A percentile compares a stretch with the other conserved stretches of the same genome.
phyloP scores from a whole-genome alignment of 2,888 invertebrate species.

The Hecatera dysodea region DNA sequence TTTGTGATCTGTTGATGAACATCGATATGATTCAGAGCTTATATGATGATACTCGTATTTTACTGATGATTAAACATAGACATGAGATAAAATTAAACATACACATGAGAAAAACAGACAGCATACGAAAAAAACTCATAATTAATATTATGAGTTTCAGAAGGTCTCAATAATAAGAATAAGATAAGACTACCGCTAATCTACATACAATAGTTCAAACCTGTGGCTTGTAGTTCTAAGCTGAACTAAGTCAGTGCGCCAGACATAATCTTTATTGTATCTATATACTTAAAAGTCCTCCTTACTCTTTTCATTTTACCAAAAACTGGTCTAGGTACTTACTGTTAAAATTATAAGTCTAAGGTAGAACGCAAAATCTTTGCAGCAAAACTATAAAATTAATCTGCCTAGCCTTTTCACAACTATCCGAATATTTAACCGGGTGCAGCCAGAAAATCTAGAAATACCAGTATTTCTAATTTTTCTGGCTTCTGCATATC shows the following conservation, averaged over 20 bases:
- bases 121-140: slow-evolving; percentile 4
- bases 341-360: background rate
- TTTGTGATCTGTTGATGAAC: background rate
- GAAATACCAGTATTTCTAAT: too few species aligned
- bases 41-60: slow-evolving; percentile 18
- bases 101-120: slow-evolving; percentile 25
- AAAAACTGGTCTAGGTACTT: background rate
- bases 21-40: slow-evolving; percentile 17
- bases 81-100: slow-evolving; percentile 7
- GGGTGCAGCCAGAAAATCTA: too few species aligned
- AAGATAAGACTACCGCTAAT: too few species aligned
- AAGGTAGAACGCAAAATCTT: background rate
- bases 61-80: background rate
- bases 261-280: background rate
- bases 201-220: background rate
- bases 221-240: background rate
- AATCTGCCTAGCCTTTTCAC: too few species aligned
- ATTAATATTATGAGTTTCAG: slow-evolving; percentile 8
- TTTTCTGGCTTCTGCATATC: too few species aligned
- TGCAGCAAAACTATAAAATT: background rate
- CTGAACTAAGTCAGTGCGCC: background rate
- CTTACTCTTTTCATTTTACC: too few species aligned
- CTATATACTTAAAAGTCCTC: background rate
- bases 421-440: too few species aligned
- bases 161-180: too few species aligned